These are phyloP conservation scores for Leptothorax acervorum DNA, from an alignment of 2,888 invertebrate genomes.

Conservation along the genomic window DNA sequence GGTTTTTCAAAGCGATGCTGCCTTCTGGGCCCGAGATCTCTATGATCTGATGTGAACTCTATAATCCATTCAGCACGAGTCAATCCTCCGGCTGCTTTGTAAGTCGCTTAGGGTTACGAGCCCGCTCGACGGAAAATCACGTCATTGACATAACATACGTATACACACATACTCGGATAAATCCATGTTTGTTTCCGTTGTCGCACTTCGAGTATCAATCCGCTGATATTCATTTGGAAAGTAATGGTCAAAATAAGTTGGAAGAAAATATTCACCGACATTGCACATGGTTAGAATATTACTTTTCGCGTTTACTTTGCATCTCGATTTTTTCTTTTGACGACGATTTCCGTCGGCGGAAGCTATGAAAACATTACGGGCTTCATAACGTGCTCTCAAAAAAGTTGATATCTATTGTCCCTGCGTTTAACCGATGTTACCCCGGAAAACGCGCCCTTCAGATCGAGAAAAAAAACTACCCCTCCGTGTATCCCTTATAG, in stretches of 20 bases:
- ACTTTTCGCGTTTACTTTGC: conserved; percentile 2
- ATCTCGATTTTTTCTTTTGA: conserved; percentile 16
- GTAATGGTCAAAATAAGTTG: background rate
- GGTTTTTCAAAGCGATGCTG: conserved; percentile 75
- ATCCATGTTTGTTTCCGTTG: background rate
- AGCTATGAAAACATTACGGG: conserved; percentile 39
- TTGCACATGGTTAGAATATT: background rate
- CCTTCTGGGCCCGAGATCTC: conserved; percentile 67
- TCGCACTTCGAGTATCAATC: background rate
- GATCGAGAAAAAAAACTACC: conserved; percentile 76
- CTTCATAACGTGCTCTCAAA: background rate
- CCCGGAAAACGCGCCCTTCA: conserved; percentile 72
- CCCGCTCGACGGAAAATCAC: conserved; percentile 1
- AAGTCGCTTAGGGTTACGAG: conserved; percentile 13
- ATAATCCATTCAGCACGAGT: conserved; percentile 73
- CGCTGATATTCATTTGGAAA: background rate
- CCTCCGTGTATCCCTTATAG: conserved; percentile 66
- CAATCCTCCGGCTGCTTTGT: conserved; percentile 51
- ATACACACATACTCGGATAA: background rate
- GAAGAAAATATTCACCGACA: background rate
- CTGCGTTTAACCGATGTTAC: conserved; percentile 69
- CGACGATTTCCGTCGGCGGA: conserved; percentile 34
- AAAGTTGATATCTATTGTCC: conserved; percentile 63
- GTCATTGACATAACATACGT: background rate
- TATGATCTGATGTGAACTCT: conserved; percentile 68